phyloP scores from a whole-genome alignment of 2,888 invertebrate genomes.

The Hipparchia sbordonii region DNA sequence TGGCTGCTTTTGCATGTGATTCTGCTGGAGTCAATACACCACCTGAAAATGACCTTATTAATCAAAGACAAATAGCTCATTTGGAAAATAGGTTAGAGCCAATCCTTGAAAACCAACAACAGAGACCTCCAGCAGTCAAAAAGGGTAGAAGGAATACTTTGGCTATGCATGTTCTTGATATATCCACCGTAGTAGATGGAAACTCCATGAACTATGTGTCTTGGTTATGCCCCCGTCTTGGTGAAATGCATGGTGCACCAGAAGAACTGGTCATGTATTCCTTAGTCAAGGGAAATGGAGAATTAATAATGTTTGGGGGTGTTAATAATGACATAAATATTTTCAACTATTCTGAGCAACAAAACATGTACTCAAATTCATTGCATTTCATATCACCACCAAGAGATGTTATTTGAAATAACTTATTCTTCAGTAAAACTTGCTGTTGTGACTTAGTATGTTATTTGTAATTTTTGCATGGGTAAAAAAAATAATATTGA shows the following conservation, averaged over 20 bases:
- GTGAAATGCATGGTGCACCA: slow-evolving; percentile 87
- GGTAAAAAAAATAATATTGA: not conserved
- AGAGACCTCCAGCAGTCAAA: slow-evolving; percentile 76
- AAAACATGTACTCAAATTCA: slow-evolving; percentile 88
- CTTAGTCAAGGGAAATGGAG: slow-evolving; percentile 94
- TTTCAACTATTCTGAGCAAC: slow-evolving; percentile 83
- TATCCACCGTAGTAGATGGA: slow-evolving; percentile 86
- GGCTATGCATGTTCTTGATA: slow-evolving; percentile 93
- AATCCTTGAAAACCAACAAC: slow-evolving; percentile 61
- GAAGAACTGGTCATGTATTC: slow-evolving; percentile 96
- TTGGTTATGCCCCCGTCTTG: slow-evolving; percentile 88
- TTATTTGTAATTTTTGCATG: slow-evolving; percentile 7
- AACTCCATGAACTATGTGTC: slow-evolving; percentile 85
- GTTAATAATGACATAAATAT: slow-evolving; percentile 90
- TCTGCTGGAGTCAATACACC: slow-evolving; percentile 57
- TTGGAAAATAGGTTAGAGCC: slow-evolving; percentile 69
- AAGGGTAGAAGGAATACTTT: slow-evolving; percentile 86
- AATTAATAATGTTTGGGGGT: slow-evolving; percentile 98
- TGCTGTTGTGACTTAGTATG: slow-evolving; percentile 34
- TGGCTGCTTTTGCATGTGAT: slow-evolving; percentile 81
- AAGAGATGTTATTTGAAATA: slow-evolving; percentile 84
- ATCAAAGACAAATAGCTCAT: slow-evolving; percentile 75
- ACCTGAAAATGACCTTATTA: slow-evolving; percentile 75
- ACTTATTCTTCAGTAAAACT: slow-evolving; percentile 14
- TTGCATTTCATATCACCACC: slow-evolving; percentile 90